Percentiles rank a stretch among this genome's conserved stretches.
These are phyloP conservation scores for Centropus bengalensis DNA, from an alignment of 2,113 vertebrate genomes.

Conservation along the genomic window DNA sequence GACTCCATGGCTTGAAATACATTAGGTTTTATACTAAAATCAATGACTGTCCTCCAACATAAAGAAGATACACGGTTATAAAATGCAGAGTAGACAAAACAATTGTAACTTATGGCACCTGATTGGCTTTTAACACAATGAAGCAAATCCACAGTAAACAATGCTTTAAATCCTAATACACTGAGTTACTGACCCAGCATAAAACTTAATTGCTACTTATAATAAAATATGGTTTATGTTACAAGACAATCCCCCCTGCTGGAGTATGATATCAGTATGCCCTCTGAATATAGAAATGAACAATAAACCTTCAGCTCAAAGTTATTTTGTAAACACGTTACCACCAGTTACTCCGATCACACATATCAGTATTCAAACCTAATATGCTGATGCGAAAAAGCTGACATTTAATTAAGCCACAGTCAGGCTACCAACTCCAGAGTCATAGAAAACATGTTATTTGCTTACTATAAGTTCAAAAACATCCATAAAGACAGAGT, in stretches of 20 bases:
- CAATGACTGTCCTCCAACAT: not conserved
- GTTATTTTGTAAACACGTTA: not conserved
- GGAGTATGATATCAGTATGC: not conserved
- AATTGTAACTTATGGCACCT: not conserved
- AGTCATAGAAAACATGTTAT: not conserved
- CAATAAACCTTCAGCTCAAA: not conserved
- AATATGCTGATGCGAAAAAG: not conserved
- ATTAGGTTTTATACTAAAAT: not conserved
- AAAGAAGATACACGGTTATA: not conserved
- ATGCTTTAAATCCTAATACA: not conserved
- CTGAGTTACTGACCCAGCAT: not conserved
- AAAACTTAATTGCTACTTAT: not conserved
- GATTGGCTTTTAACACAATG: not conserved
- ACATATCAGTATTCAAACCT: not conserved
- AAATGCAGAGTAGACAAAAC: not conserved
- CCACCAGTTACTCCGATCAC: not conserved
- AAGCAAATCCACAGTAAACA: not conserved
- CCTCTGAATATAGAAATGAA: not conserved
- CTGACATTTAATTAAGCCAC: not conserved
- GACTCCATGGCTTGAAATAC: not conserved
- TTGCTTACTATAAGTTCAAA: slow-evolving; percentile 90
- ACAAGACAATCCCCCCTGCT: not conserved
- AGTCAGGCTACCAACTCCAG: not conserved
- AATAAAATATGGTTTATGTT: not conserved
- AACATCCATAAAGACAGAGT: slow-evolving; percentile 98